Base-by-base conservation (phyloP, 2,888 invertebrate species). In the Philonicus albiceps region DNA sequence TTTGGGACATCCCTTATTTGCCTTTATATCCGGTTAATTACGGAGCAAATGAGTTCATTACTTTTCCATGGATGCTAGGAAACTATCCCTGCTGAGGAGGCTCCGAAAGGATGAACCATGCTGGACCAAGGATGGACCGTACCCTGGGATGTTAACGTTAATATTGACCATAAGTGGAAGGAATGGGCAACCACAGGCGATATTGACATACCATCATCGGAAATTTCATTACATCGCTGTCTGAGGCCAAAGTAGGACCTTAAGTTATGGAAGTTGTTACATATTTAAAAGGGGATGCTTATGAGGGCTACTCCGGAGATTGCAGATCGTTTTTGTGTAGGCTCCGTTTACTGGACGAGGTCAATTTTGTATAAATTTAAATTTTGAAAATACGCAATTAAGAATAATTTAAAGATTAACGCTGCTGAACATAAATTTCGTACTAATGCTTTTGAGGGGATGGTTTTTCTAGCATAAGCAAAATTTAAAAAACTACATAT, bases 151-250 rank as follows among this genome's bases (percentile, higher is more conserved):
- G 49, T 78, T 27, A 30, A 64, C 53, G 49, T 78, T 78, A 49
- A 22, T 22, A 30, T 30, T 78, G 78, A 27, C 43, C 49, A 78
- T 53, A 22, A 27, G n/a, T 27, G 49, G 22, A 78, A 13, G 43
- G 49, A 43, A 49, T 27, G 78, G 43, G 49, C 22, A 34, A 78
- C 78, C 43, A 16, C 27, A 78, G 49, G 49, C 49, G 78, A 78
- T 78, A 78, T 78, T 78, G 78, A 78, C 78, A 49, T 78, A 78
- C 78, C 78, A 78, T 78, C 78, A 78, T 78, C 78, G 78, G 40
- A 78, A 78, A 78, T 78, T 78, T 78, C 78, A 53, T 78, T 78
- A 78, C 49, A 2, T 16, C 30, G 49, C 16, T 49, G 49, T 30
- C 49, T 49, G 43, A 49, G 78, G 30, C n/a, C 49, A 22, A 78